Base-by-base conservation (phyloP, 2,797 vertebrate species). In the Poeciliopsis turneri region DNA sequence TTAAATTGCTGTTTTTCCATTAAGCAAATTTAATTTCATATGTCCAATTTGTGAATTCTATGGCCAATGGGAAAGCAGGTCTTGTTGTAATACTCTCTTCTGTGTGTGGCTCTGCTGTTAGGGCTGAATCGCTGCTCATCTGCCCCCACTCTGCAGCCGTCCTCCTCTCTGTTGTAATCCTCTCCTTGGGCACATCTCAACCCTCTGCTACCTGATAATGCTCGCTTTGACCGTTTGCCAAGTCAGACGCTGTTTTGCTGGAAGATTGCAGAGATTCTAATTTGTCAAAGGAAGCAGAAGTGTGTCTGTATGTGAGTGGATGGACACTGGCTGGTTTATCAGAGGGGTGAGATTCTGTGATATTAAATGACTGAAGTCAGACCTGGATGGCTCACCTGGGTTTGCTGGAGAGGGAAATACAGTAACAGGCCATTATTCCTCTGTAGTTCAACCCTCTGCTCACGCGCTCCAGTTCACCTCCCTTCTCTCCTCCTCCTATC, bases 191-290 rank as follows among this genome's bases (percentile, higher is more conserved):
- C 95, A 95, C 91, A 94, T 93, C 93, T 92, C 90, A 94, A 96
- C 93, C 95, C 95, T 96, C 95, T 96, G 93, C 94, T 94, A 94
- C 71, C 84, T 92, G 94, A 96, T 97, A 97, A 97, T 96, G 95
- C 95, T 90, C 95, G 94, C 94, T 96, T 95, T 94, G 94, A 95
- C 92, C 95, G 92, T 96, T 96, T 96, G 95, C 95, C 95, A 96
- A 96, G 96, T 97, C 96, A 95, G 95, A 93, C 92, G 93, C 94
- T 93, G 82, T 96, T 96, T 96, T 95, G 94, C 93, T 95, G 94
- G 94, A 92, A 94, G 93, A 96, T 94, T 92, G 87, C 92, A 92
- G 93, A 87, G 80, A 95, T 96, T 94, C 92, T 95, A 94, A 97
- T 97, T 97, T 94, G 94, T 97, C 96, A 97, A 94, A 86, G 92